These are phyloP conservation scores for Siderastrea siderea DNA, from an alignment of 92 coral and sea anemone genomes.

Conservation along the genomic window DNA sequence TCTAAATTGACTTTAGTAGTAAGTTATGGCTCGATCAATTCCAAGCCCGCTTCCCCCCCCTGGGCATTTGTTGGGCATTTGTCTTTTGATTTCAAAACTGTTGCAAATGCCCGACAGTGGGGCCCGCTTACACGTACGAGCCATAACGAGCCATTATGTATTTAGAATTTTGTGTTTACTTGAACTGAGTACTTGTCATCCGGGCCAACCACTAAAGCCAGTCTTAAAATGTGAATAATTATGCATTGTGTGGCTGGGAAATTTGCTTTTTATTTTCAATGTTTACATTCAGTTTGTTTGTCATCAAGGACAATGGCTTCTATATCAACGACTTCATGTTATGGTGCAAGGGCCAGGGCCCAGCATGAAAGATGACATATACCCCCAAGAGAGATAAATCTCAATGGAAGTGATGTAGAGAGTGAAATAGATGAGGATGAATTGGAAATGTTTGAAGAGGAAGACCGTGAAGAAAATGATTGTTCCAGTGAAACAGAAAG, in stretches of 20 bases:
- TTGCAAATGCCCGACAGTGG: too few relatives aligned
- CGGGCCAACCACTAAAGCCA: neutral
- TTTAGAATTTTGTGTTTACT: neutral
- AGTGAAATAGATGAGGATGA: neutral
- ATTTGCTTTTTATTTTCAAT: neutral
- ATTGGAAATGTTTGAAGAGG: neutral
- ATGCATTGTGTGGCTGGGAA: neutral
- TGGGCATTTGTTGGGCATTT: too few relatives aligned
- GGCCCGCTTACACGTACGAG: too few relatives aligned
- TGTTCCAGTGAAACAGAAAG: neutral
- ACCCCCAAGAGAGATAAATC: neutral
- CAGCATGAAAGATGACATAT: neutral
- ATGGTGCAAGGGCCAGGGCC: neutral
- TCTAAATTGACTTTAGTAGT: neutral
- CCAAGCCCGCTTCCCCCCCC: too few relatives aligned
- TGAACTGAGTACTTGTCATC: constrained; percentile 6
- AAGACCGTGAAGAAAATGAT: neutral
- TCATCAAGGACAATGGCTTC: constrained; percentile 16
- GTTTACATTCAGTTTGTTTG: neutral
- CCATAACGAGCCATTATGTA: neutral
- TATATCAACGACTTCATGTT: neutral
- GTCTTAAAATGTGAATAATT: neutral
- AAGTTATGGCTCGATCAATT: neutral
- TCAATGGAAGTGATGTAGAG: neutral
- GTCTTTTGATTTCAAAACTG: too few relatives aligned